phyloP scores from a whole-genome alignment of 2,888 invertebrate genomes.

The Caenorhabditis macrosperma region DNA sequence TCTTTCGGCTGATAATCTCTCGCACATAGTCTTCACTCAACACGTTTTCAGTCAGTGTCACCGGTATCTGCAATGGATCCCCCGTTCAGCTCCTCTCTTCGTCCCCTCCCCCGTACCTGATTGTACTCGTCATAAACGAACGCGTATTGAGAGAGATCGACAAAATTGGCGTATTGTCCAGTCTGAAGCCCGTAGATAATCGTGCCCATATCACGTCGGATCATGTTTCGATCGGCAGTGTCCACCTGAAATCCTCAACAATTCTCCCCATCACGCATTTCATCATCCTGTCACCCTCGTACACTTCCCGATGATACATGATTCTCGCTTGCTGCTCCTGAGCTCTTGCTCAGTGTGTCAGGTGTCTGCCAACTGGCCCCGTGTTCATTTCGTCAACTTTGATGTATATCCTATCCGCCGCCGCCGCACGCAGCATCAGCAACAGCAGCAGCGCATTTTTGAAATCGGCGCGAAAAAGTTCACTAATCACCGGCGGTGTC shows the following conservation, averaged over 20 bases:
- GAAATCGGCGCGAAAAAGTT: slow-evolving; percentile 47
- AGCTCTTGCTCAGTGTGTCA: slow-evolving; percentile 16
- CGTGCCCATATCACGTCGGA: slow-evolving; percentile 53
- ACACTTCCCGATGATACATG: slow-evolving; percentile 38
- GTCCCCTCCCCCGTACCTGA: slow-evolving; percentile 25
- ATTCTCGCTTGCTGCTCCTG: slow-evolving; percentile 10
- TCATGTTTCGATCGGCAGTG: slow-evolving; percentile 35
- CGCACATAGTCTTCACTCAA: slow-evolving; percentile 64
- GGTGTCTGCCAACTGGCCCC: slow-evolving; percentile 45
- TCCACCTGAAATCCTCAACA: slow-evolving; percentile 42
- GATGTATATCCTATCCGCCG: slow-evolving; percentile 29
- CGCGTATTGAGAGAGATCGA: slow-evolving; percentile 62
- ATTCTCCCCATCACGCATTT: not conserved
- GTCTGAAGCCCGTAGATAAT: slow-evolving; percentile 57
- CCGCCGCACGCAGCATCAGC: too few relatives aligned
- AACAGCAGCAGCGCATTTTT: slow-evolving; percentile 10
- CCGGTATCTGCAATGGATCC: slow-evolving; percentile 54
- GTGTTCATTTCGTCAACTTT: slow-evolving; percentile 49
- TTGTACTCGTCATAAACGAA: slow-evolving; percentile 61
- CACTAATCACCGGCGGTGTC: slow-evolving; percentile 46
- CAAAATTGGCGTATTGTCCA: slow-evolving; percentile 49
- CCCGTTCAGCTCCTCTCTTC: not conserved
- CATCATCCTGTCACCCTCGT: slow-evolving; percentile 1
- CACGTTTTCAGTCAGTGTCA: slow-evolving; percentile 61
- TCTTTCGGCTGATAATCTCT: slow-evolving; percentile 69